These are phyloP conservation scores for Stegodyphus mimosarum DNA, from an alignment of 1,140 invertebrate genomes.

Conservation along the genomic window DNA sequence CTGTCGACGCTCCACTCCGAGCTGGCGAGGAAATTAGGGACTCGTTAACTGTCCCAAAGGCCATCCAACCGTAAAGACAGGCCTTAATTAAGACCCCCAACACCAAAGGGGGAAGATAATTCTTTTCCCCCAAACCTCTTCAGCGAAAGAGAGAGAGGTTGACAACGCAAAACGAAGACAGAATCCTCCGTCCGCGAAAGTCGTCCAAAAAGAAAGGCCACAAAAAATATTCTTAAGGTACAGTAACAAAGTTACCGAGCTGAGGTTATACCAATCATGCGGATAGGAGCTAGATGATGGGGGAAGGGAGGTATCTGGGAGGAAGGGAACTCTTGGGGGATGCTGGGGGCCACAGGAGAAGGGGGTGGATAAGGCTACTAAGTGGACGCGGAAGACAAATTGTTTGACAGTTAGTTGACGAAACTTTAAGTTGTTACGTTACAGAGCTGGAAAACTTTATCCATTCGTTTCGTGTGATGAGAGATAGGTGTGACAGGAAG, in stretches of 20 bases:
- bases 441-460: slow-evolving; percentile 15
- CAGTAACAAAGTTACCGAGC: slow-evolving; percentile 40
- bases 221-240: background rate
- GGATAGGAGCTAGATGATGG: slow-evolving; percentile 12
- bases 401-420: slow-evolving; percentile 56
- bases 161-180: slow-evolving; percentile 46
- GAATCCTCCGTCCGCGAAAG: background rate
- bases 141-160: slow-evolving; percentile 7
- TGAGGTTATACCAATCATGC: slow-evolving; percentile 47
- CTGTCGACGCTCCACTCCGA: slow-evolving; percentile 5
- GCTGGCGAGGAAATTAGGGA: slow-evolving; percentile 52
- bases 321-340: background rate
- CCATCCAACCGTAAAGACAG: slow-evolving; percentile 54
- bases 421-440: slow-evolving; percentile 44
- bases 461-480: slow-evolving; percentile 18
- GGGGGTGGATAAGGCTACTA: background rate
- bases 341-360: background rate
- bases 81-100: slow-evolving; percentile 54
- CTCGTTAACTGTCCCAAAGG: slow-evolving; percentile 47
- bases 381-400: slow-evolving; percentile 43
- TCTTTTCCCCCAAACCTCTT: slow-evolving; percentile 8
- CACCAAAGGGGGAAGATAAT: slow-evolving; percentile 27
- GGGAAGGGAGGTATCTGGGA: background rate
- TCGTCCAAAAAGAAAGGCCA: slow-evolving; percentile 29
- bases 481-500: slow-evolving; percentile 11